phyloP scores from a whole-genome alignment of 2,113 vertebrate genomes.

The Melierax canorus region DNA sequence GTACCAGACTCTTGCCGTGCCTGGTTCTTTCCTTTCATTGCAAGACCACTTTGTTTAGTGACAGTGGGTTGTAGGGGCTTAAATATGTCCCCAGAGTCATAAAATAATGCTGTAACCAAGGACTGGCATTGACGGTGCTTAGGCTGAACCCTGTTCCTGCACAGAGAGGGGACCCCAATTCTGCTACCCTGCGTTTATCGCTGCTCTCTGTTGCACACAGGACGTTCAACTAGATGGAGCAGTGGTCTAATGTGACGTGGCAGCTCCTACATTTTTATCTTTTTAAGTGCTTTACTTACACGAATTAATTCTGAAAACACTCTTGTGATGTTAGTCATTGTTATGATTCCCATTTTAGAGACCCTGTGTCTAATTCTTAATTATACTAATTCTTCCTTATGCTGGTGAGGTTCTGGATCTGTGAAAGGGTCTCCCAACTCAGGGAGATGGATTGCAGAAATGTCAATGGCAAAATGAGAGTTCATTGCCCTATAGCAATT shows the following conservation, averaged over 20 bases:
- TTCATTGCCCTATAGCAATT: constrained; percentile 45
- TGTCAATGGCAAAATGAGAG: constrained; percentile 51
- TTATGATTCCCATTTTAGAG: constrained; percentile 65
- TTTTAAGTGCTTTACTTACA: constrained; percentile 47
- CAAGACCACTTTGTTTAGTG: neutral
- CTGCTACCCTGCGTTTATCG: neutral
- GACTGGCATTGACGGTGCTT: neutral
- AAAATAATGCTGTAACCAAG: neutral
- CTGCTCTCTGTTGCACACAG: neutral
- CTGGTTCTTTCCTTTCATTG: neutral
- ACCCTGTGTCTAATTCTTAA: constrained; percentile 60
- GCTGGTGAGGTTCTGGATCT: neutral
- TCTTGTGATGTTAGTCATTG: constrained; percentile 55
- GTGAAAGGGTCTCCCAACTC: constrained; percentile 43
- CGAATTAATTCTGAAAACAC: constrained; percentile 60
- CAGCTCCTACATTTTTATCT: constrained; percentile 41
- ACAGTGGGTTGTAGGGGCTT: neutral
- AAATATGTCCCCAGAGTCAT: neutral
- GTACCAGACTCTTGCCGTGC: neutral
- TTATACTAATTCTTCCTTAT: constrained; percentile 47
- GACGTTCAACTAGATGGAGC: neutral
- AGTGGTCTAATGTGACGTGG: constrained; percentile 32
- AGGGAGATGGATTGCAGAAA: constrained; percentile 44
- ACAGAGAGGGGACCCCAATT: neutral
- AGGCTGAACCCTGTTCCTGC: neutral